Conservation (phyloP, 2,797 vertebrate species). For the Psittacula derbiana region DNA sequence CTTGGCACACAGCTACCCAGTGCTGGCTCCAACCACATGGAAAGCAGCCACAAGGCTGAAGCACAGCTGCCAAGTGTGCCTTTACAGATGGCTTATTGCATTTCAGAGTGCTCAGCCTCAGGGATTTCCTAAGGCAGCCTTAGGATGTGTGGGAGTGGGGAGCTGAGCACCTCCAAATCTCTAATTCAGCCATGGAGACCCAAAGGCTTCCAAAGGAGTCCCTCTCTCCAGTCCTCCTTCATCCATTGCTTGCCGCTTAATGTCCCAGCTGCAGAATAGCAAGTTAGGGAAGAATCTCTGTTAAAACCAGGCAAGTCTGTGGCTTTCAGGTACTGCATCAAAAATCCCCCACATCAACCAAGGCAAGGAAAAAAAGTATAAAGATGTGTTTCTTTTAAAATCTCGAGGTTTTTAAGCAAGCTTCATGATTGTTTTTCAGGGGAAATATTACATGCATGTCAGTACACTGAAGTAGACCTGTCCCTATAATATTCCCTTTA, state of each 20-base stretch:
- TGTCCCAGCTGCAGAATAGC: background rate
- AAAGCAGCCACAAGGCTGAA: background rate
- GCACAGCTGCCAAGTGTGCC: background rate
- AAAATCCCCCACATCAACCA: background rate
- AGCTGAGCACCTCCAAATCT: background rate
- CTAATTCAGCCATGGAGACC: background rate
- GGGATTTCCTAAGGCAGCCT: background rate
- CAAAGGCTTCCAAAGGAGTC: background rate
- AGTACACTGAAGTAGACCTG: background rate
- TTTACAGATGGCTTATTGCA: background rate
- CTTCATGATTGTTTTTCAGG: background rate
- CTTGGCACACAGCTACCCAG: fast-evolving
- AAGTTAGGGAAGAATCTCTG: background rate
- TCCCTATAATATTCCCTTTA: background rate
- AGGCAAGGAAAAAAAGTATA: background rate
- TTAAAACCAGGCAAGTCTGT: background rate
- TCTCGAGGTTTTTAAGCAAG: background rate
- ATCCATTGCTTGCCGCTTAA: background rate
- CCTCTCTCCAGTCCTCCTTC: background rate
- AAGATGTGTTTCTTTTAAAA: background rate
- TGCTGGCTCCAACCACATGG: fast-evolving
- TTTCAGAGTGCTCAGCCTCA: background rate
- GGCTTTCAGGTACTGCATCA: background rate
- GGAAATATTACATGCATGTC: background rate
- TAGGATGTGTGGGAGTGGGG: fast-evolving